These are phyloP conservation scores for Mamestra brassicae DNA, from an alignment of 2,888 invertebrate species.

Conservation along the genomic window DNA sequence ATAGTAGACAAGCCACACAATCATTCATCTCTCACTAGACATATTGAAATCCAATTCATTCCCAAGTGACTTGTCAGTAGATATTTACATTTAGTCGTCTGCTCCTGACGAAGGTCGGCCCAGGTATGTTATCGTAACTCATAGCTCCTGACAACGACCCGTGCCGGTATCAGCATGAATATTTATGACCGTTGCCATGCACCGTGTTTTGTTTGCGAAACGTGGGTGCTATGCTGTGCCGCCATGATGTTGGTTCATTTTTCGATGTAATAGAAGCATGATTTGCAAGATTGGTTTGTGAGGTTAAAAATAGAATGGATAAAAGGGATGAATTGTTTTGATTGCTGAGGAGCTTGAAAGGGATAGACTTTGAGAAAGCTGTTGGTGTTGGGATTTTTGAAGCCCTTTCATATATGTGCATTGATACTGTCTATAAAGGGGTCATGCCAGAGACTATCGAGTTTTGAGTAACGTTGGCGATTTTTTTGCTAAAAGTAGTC, in stretches of 20 bases:
- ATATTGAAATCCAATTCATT: conserved; percentile 49
- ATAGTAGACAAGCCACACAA: not conserved
- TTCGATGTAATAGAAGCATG: conserved; percentile 27
- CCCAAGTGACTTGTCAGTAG: conserved; percentile 36
- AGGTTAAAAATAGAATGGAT: conserved; percentile 25
- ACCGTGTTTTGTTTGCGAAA: conserved; percentile 56
- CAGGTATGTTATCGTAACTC: conserved; percentile 73
- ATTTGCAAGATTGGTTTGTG: conserved; percentile 22
- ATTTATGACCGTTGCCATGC: conserved; percentile 56
- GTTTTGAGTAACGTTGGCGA: not conserved
- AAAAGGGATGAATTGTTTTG: not conserved
- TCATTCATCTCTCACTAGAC: conserved; percentile 16
- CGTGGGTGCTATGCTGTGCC: conserved; percentile 31
- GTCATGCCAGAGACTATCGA: not conserved
- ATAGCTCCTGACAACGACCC: conserved; percentile 52
- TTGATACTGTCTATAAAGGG: not conserved
- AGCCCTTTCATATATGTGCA: not conserved
- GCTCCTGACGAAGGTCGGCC: conserved; percentile 68
- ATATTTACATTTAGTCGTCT: conserved; percentile 51
- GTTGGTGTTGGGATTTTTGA: not conserved
- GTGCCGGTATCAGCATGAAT: conserved; percentile 64
- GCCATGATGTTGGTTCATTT: conserved; percentile 33
- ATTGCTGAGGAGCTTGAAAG: not conserved
- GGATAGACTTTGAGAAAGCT: not conserved
- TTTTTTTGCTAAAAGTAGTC: not conserved